Conservation (phyloP, 2,113 vertebrate genomes). For the Percopsis transmontana region DNA sequence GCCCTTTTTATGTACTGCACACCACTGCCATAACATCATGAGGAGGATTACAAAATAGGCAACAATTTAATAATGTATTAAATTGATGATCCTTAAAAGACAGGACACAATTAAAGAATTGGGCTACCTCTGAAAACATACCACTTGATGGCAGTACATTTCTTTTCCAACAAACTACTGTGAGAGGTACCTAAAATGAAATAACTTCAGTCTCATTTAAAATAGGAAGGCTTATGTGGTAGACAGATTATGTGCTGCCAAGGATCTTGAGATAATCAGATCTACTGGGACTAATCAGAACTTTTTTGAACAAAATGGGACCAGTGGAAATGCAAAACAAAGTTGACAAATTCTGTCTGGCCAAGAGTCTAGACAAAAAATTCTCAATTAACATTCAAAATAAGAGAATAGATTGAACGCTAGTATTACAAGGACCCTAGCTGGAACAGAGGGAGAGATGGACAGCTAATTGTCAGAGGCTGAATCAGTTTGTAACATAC, state of each 20-base stretch:
- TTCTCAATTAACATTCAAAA: not conserved
- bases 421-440: too few relatives aligned
- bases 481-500: too few relatives aligned
- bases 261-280: not conserved
- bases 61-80: too few relatives aligned
- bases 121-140: not conserved
- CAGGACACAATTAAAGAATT: too few relatives aligned
- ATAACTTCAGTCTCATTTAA: slow-evolving; percentile 34
- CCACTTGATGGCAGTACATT: slow-evolving; percentile 65
- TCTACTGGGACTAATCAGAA: not conserved
- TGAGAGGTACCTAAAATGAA: slow-evolving; percentile 23
- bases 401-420: too few relatives aligned
- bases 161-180: not conserved
- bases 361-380: not conserved
- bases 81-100: too few relatives aligned
- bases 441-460: too few relatives aligned
- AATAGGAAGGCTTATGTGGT: slow-evolving; percentile 32
- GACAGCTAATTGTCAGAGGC: too few relatives aligned
- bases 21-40: too few relatives aligned
- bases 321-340: not conserved
- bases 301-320: not conserved
- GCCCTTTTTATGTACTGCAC: too few relatives aligned
- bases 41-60: too few relatives aligned
- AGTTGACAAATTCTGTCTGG: not conserved
- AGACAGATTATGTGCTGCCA: slow-evolving; percentile 10